Conservation (phyloP, 2,797 vertebrate species). For the Picus viridis region DNA sequence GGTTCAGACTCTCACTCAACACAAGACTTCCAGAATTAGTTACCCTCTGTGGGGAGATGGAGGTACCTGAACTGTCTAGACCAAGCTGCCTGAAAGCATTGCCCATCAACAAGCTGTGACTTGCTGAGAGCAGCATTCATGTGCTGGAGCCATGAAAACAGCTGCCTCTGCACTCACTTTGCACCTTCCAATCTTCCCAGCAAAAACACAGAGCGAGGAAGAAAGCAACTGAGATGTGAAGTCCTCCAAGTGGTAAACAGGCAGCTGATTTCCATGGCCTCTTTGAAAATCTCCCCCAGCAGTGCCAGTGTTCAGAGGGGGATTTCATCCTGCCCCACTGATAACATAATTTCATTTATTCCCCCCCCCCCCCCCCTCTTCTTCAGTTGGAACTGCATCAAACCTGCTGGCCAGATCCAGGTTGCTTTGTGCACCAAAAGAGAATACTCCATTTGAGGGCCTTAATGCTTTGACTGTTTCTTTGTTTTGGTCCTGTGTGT, state of each 20-base stretch:
- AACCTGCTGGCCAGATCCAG: neutral
- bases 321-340: neutral
- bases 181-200: neutral
- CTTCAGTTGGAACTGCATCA: neutral
- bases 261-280: neutral
- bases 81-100: neutral
- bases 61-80: neutral
- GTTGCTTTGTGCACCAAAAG: neutral
- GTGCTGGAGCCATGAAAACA: neutral
- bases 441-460: neutral
- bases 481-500: neutral
- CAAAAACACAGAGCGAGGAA: neutral
- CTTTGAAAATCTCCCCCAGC: neutral
- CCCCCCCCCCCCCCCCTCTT: fast-evolving
- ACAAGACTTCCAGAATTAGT: neutral
- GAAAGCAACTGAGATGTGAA: neutral
- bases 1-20: neutral
- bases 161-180: neutral
- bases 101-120: neutral
- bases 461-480: neutral
- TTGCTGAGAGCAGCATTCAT: neutral
- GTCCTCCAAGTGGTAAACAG: neutral
- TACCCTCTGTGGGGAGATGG: neutral
- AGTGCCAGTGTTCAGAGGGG: neutral
- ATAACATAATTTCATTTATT: neutral